These are phyloP conservation scores for Rhimphoctona megacephalus DNA, from an alignment of 2,888 invertebrate genomes.

Conservation along the genomic window DNA sequence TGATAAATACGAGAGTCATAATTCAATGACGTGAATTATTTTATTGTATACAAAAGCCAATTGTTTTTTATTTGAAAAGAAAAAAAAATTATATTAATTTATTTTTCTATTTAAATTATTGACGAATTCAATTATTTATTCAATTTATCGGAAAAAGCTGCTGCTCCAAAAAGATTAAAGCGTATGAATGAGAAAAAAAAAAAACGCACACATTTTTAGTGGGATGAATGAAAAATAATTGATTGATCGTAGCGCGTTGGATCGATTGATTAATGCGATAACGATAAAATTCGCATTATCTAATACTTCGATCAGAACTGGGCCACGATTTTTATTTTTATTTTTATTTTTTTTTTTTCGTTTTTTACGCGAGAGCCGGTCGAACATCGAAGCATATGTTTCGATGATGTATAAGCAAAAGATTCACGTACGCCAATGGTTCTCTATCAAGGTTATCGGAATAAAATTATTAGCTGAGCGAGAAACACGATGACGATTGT, in stretches of 20 bases:
- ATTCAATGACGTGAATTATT: no score
- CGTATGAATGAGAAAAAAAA: neutral
- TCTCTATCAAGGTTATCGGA: constrained; percentile 62
- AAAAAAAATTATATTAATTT: neutral
- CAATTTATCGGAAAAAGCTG: neutral
- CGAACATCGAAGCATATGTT: neutral
- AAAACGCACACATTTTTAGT: neutral
- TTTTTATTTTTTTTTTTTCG: neutral
- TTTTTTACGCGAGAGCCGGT: neutral
- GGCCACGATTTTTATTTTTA: no score
- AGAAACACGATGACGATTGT: constrained; percentile 31
- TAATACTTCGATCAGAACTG: neutral
- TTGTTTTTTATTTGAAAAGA: neutral
- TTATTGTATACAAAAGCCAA: no score
- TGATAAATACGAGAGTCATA: no score
- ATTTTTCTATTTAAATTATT: neutral
- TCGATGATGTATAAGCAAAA: neutral
- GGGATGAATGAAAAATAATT: neutral
- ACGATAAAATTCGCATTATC: constrained; percentile 26
- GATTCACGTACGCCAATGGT: constrained; percentile 23
- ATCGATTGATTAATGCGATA: neutral
- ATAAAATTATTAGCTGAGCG: constrained; percentile 35
- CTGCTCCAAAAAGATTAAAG: neutral
- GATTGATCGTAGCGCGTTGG: neutral
- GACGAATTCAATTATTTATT: no score